A percentile compares a stretch with the other conserved stretches of the same genome.
These are phyloP conservation scores for Drosophila acutilabella DNA, from an alignment of 2,888 invertebrate genomes.

Conservation along the genomic window DNA sequence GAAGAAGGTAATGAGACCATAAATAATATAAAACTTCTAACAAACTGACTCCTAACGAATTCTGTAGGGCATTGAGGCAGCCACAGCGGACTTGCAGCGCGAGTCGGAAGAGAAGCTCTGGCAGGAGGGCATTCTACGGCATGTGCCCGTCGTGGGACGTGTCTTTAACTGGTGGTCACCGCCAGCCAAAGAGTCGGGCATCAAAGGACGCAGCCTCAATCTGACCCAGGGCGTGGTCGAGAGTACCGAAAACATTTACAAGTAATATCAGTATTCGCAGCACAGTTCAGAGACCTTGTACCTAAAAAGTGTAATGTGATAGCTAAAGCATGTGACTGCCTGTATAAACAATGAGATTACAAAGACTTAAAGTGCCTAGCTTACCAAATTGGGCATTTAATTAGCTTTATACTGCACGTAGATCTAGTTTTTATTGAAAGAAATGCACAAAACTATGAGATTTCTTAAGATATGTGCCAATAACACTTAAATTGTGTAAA, in stretches of 20 bases:
- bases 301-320: too few species aligned
- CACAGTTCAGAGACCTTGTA: too few species aligned
- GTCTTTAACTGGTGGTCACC: conserved; percentile 99
- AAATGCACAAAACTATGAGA: too few species aligned
- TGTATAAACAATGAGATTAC: too few species aligned
- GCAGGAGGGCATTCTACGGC: conserved; percentile 97
- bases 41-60: not conserved
- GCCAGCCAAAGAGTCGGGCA: conserved; percentile 89
- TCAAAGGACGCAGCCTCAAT: conserved; percentile 93
- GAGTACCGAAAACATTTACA: conserved; percentile 92
- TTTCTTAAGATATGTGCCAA: too few species aligned
- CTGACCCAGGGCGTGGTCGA: conserved; percentile 91
- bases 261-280: conserved; percentile 65
- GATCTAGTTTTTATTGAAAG: too few species aligned
- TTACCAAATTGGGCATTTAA: too few species aligned
- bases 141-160: conserved; percentile 97
- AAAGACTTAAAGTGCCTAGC: too few species aligned
- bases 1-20: conserved; percentile 85
- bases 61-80: conserved; percentile 93
- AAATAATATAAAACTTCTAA: not conserved
- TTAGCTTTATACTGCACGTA: too few species aligned
- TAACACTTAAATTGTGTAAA: too few species aligned
- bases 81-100: conserved; percentile 95
- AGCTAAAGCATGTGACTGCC: too few species aligned
- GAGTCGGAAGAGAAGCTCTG: conserved; percentile 95